phyloP scores from a whole-genome alignment of 2,113 vertebrate genomes.

The Leptocoma aspasia region DNA sequence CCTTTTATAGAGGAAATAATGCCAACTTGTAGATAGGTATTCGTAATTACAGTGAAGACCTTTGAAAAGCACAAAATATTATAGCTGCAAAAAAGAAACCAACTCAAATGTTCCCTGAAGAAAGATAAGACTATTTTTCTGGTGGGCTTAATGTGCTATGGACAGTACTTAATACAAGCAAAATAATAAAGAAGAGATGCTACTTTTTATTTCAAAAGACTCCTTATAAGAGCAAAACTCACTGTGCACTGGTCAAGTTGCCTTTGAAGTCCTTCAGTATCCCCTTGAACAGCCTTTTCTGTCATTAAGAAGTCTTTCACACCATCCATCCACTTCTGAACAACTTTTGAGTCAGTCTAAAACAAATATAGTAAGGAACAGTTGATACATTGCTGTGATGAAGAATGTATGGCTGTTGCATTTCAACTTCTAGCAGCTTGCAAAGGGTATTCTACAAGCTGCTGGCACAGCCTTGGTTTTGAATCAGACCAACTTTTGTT shows the following conservation, averaged over 20 bases:
- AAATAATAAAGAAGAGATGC: not conserved
- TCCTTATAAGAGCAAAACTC: slow-evolving; percentile 24
- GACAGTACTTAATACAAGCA: not conserved
- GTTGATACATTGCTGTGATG: not conserved
- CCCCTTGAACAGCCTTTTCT: slow-evolving; percentile 72
- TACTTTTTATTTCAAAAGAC: not conserved
- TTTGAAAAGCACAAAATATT: not conserved
- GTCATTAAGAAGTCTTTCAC: slow-evolving; percentile 83
- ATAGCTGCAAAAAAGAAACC: not conserved
- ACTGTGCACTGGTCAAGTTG: slow-evolving; percentile 89
- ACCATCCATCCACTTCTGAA: slow-evolving; percentile 83
- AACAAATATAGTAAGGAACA: slow-evolving; percentile 3
- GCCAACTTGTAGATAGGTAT: not conserved
- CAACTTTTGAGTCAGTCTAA: slow-evolving; percentile 79
- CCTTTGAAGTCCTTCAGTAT: slow-evolving; percentile 75
- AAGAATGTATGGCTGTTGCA: not conserved
- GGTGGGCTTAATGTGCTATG: not conserved
- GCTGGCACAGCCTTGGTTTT: not conserved
- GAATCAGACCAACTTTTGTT: not conserved
- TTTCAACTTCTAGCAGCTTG: not conserved
- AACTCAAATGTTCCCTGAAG: not conserved
- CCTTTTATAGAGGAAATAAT: not conserved
- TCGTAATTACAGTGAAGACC: not conserved
- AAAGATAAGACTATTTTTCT: not conserved
- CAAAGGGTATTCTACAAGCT: not conserved